Evolutionary conservation across 2,797 vertebrate species (phyloP).

Genomic region (Sebastes jordani): DNA sequence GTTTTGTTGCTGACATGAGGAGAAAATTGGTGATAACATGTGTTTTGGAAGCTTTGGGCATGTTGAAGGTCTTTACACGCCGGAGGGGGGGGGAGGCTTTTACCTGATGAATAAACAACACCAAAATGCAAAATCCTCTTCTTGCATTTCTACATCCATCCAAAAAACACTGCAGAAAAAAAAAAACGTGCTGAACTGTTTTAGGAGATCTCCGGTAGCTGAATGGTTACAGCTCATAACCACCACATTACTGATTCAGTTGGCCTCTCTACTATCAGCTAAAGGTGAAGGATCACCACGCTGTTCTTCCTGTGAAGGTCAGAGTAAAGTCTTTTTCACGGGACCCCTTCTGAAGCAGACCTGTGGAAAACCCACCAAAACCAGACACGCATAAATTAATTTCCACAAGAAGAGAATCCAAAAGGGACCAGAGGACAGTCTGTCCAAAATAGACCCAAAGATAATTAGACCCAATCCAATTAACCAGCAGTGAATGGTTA

Average conservation of each 20-base stretch:
- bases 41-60: too few relatives aligned
- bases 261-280: not conserved
- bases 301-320: not conserved
- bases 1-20: too few relatives aligned
- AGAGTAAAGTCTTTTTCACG: not conserved
- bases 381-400: not conserved
- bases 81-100: too few relatives aligned
- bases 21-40: too few relatives aligned
- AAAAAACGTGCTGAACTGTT: too few relatives aligned
- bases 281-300: not conserved
- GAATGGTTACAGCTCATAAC: too few relatives aligned
- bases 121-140: too few relatives aligned
- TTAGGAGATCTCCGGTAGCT: too few relatives aligned
- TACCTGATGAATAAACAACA: too few relatives aligned
- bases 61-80: too few relatives aligned
- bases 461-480: slow-evolving; percentile 34
- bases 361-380: not conserved
- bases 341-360: not conserved
- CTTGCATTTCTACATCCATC: too few relatives aligned
- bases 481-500: not conserved
- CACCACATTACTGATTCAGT: too few relatives aligned
- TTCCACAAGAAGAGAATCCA: not conserved
- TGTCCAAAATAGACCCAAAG: slow-evolving; percentile 23
- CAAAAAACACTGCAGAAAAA: not conserved
- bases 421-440: slow-evolving; percentile 9